Evolutionary conservation across 2,888 invertebrate genomes (phyloP), one percentile per base, ranked within the genome.

Genomic region (Pogonocherus hispidulus): DNA sequence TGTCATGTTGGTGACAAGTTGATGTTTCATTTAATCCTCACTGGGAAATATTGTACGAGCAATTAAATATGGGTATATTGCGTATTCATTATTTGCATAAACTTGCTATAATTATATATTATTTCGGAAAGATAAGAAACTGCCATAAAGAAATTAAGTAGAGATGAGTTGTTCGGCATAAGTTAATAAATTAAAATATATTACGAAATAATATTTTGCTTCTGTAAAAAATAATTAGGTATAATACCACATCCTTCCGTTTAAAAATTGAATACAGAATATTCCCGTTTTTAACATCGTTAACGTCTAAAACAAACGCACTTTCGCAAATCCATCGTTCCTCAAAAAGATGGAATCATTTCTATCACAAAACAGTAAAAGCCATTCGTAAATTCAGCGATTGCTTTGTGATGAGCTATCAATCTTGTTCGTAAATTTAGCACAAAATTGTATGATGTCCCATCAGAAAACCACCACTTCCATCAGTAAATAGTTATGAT

Each of bases 81-180:
- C 14, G n/a, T 41, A 14, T 14, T n/a, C 41, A 14, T 41, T 41
- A 41, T 41, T 41, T 14, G 14, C 41, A 41, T 41, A 27, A 27
- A 41, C 41, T 0, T 16, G 41, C n/a, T 41, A 41, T n/a, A 41
- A 41, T 41, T 41, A 41, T 41, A 41, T 41, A n/a, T 41, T 41
- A 41, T 41, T 41, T 41, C n/a, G n/a, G 16, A 37, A 37, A 37
- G 37, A 41, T 41, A 41, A 41, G 41, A 41, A 41, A 41, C n/a
- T 14, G n/a, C 41, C 41, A 41, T 41, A n/a, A 41, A n/a, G 41
- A 41, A 32, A 41, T 41, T 41, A 41, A 41, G 41, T 41, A 14
- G 5, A 41, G 41, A 41, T n/a, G 41, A 41, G 14, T 41, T 14
- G 5, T 14, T 6, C n/a, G 41, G 41, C 41, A 41, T 41, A 41